These are phyloP conservation scores for Gortyna flavago DNA, from an alignment of 2,888 invertebrate genomes.

Conservation along the genomic window DNA sequence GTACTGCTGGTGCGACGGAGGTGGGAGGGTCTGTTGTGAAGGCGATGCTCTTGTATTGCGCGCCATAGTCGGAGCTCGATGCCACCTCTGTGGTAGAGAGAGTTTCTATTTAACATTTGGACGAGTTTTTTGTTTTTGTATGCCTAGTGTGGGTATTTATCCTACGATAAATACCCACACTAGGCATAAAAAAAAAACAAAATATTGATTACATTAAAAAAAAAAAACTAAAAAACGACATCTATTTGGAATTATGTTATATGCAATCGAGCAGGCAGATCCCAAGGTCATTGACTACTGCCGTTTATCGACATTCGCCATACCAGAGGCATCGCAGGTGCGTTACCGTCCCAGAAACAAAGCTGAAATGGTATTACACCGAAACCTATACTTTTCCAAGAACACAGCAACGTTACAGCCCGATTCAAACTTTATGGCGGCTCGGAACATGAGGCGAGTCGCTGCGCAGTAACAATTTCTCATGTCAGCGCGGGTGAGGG, in stretches of 20 bases:
- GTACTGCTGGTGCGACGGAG: constrained; percentile 84
- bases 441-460: background rate
- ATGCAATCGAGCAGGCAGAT: background rate
- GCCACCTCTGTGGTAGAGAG: constrained; percentile 91
- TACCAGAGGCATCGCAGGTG: background rate
- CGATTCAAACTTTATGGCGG: background rate
- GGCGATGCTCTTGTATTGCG: constrained; percentile 92
- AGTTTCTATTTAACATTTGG: background rate
- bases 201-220: background rate
- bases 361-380: background rate
- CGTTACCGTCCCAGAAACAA: background rate
- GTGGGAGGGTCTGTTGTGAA: constrained; percentile 72
- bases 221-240: background rate
- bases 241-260: background rate
- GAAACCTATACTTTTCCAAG: background rate
- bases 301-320: background rate
- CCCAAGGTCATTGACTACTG: background rate
- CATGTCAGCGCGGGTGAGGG: no score
- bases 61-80: constrained; percentile 96
- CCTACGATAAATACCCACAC: no score
- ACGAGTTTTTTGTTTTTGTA: background rate
- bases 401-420: background rate
- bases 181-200: no score
- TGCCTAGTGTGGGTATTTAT: background rate
- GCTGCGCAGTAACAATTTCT: background rate